A percentile compares a stretch with the other conserved stretches of the same genome.
These are phyloP conservation scores for Allophyes oxyacanthae DNA, from an alignment of 2,888 invertebrate species.

Conservation along the genomic window DNA sequence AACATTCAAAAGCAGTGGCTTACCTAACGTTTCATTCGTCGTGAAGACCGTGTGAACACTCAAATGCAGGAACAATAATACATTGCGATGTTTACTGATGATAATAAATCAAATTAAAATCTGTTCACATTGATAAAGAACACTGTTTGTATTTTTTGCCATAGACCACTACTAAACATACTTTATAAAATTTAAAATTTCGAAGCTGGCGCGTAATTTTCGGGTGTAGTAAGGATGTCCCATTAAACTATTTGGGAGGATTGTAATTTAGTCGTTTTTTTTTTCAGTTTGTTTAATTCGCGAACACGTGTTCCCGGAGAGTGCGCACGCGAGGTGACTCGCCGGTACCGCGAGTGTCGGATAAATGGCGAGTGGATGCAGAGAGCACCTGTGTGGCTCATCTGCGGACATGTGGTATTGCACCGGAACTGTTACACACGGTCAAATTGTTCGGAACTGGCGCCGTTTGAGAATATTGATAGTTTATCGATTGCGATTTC, in stretches of 20 bases:
- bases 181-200: constrained; percentile 35
- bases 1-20: constrained; percentile 57
- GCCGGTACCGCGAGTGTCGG: constrained; percentile 79
- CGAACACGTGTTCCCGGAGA: constrained; percentile 60
- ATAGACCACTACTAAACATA: constrained; percentile 49
- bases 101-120: constrained; percentile 60
- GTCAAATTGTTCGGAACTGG: constrained; percentile 39
- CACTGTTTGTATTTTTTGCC: constrained; percentile 50
- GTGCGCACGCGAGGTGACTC: constrained; percentile 73
- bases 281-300: constrained; percentile 54
- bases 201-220: constrained; percentile 42
- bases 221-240: constrained; percentile 17
- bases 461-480: constrained; percentile 26
- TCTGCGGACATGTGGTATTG: constrained; percentile 69
- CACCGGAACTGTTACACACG: constrained; percentile 61
- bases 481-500: constrained; percentile 29
- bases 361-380: constrained; percentile 79
- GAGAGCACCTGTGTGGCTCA: constrained; percentile 74
- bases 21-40: constrained; percentile 68
- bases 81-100: constrained; percentile 64
- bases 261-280: constrained; percentile 37
- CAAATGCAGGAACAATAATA: constrained; percentile 67
- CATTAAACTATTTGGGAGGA: constrained; percentile 24
- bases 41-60: constrained; percentile 68
- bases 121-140: constrained; percentile 56